Evolutionary conservation across 1,140 invertebrate genomes (phyloP), one percentile per base, ranked within the genome.

Genomic region (Magallana angulata): DNA sequence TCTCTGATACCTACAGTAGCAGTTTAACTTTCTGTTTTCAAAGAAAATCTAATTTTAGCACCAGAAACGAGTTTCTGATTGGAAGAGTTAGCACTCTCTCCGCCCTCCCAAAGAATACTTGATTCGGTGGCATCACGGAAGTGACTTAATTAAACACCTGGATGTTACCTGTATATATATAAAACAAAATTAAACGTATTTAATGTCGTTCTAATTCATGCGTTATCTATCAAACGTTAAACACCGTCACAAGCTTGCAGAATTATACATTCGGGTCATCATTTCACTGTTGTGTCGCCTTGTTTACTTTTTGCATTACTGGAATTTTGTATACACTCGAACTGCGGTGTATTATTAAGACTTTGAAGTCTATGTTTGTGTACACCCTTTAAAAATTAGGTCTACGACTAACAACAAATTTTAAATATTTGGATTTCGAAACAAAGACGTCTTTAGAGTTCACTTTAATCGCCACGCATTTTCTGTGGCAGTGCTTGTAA

Each of bases 351-450:
- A 5, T 48, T 4, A 48, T 48, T 48, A 48, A 48, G 36, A 48
- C 36, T 48, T 48, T 48, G 36, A 48, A 48, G 36, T 48, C 3
- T 3, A 1, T 5, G 36, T 48, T 48, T 48, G 36, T 48, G 36
- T 48, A 48, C 36, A 48, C 36, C 36, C 36, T 48, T 48, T 48
- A 48, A 48, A 48, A 48, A 48, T 48, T 48, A 48, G 36, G 36
- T 76, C 68, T 12, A 76, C 18, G 24, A 30, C 2, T 11, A 11
- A 30, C 68, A 76, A 30, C 12, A 64, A 30, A 11, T 76, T 76
- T 76, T 48, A 76, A 76, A 76, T 76, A 76, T 76, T 76, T 76
- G 68, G 68, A 76, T 76, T 76, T 76, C 18, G 12, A 76, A 76
- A 76, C 68, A 76, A 76, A 76, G 68, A 30, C 68, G 68, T 12